phyloP scores from a whole-genome alignment of 1,140 invertebrate species.

The Micrasema longulum region DNA sequence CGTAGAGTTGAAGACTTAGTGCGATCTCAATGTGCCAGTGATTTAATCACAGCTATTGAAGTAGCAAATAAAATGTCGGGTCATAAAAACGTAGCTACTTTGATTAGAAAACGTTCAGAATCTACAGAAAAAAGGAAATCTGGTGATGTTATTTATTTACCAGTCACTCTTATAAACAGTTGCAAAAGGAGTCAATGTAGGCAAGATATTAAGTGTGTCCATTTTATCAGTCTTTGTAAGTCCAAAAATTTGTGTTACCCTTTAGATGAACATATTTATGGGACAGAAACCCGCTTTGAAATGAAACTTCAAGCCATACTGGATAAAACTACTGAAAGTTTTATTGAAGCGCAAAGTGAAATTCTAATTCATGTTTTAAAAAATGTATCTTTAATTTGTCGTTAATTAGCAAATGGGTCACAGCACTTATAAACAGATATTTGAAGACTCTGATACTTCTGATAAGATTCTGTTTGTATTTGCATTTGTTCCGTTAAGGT shows the following conservation, averaged over 20 bases:
- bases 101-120: neutral
- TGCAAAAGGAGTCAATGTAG: neutral
- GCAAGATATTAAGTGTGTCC: no score
- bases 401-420: conserved; percentile 43
- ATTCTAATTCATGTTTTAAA: conserved; percentile 55
- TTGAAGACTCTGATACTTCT: no score
- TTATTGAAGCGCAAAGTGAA: conserved; percentile 49
- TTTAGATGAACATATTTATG: conserved; percentile 25
- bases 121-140: neutral
- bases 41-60: neutral
- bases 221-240: conserved; percentile 15
- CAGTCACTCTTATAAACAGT: conserved; percentile 35
- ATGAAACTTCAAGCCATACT: conserved; percentile 51
- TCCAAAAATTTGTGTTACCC: conserved; percentile 43
- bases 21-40: neutral
- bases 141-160: conserved; percentile 25
- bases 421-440: conserved; percentile 60
- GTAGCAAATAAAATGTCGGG: neutral
- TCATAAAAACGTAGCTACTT: neutral
- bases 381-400: neutral
- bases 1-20: conserved; percentile 4
- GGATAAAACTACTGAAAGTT: conserved; percentile 47
- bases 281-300: conserved; percentile 43
- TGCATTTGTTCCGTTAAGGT: neutral
- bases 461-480: neutral